phyloP scores from a whole-genome alignment of 30 jellyfish, hydroid and myxozoan genomes.

The Sanderia malayensis region DNA sequence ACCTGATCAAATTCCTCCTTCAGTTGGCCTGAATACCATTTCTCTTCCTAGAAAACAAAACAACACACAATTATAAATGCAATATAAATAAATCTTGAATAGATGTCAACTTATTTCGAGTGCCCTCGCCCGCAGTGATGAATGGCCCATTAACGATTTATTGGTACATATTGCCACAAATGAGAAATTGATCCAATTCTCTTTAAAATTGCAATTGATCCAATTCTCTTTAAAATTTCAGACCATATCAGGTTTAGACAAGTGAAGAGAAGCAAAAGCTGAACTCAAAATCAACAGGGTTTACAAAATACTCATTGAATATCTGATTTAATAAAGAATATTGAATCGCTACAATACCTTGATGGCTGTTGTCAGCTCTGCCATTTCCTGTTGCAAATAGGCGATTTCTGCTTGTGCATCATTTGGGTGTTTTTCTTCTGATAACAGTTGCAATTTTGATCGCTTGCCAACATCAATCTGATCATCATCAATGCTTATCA shows the following conservation, averaged over 20 bases:
- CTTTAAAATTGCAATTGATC: background rate
- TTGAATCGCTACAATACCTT: conserved; percentile 39
- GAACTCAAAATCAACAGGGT: background rate
- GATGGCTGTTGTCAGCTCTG: conserved; percentile 75
- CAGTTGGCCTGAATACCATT: conserved; percentile 93
- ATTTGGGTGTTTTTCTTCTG: conserved; percentile 30
- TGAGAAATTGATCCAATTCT: background rate
- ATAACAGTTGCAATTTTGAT: conserved; percentile 35
- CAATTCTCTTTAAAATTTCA: background rate
- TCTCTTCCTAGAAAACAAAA: conserved; percentile 71
- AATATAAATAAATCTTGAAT: too few species aligned
- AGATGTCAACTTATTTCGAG: background rate
- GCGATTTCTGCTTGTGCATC: conserved; percentile 60
- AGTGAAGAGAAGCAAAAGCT: background rate
- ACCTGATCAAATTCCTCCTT: conserved; percentile 81
- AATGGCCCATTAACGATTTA: background rate
- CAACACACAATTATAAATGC: too few species aligned
- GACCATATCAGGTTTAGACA: background rate
- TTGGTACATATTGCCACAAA: background rate
- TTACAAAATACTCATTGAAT: background rate
- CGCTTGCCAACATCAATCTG: conserved; percentile 18
- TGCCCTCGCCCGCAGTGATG: background rate
- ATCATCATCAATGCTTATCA: conserved; percentile 45
- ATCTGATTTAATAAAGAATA: background rate
- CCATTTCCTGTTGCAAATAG: conserved; percentile 80